phyloP scores from a whole-genome alignment of 2,113 vertebrate genomes.

The Oryzias curvinotus region DNA sequence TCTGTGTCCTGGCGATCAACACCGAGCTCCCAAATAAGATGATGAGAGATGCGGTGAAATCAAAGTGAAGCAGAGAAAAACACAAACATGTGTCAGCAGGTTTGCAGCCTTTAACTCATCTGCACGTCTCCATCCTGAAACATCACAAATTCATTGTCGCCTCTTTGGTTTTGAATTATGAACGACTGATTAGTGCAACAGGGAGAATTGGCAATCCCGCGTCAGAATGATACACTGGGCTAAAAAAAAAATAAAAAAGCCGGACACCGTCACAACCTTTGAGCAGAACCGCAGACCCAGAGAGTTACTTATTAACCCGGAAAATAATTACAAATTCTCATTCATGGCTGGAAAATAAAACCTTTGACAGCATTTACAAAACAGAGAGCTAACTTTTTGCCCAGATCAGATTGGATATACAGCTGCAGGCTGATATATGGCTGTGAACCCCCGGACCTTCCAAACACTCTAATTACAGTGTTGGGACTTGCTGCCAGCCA shows the following conservation, averaged over 20 bases:
- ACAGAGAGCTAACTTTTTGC: slow-evolving; percentile 53
- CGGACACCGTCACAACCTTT: not conserved
- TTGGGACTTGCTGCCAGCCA: slow-evolving; percentile 57
- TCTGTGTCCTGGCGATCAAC: slow-evolving; percentile 65
- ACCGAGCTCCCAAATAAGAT: slow-evolving; percentile 64
- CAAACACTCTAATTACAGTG: slow-evolving; percentile 75
- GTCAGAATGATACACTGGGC: too few relatives aligned
- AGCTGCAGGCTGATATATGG: slow-evolving; percentile 75
- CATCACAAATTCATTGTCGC: slow-evolving; percentile 25
- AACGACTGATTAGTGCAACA: slow-evolving; percentile 12
- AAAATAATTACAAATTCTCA: slow-evolving; percentile 72
- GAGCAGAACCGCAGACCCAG: slow-evolving; percentile 28
- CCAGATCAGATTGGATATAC: slow-evolving; percentile 57
- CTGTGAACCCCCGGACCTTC: slow-evolving; percentile 61
- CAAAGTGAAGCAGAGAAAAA: slow-evolving; percentile 44
- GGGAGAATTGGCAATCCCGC: not conserved
- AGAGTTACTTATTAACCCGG: slow-evolving; percentile 67
- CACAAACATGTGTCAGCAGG: slow-evolving; percentile 38
- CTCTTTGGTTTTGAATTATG: slow-evolving; percentile 11
- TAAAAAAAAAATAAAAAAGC: slow-evolving; percentile 37
- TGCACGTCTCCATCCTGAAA: slow-evolving; percentile 23
- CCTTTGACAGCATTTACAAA: slow-evolving; percentile 66
- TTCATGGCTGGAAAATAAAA: slow-evolving; percentile 65
- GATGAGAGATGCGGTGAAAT: slow-evolving; percentile 59
- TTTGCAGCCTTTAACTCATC: slow-evolving; percentile 15